Base-by-base conservation (phyloP, 2,113 vertebrate genomes). In the Tragelaphus imberbis region DNA sequence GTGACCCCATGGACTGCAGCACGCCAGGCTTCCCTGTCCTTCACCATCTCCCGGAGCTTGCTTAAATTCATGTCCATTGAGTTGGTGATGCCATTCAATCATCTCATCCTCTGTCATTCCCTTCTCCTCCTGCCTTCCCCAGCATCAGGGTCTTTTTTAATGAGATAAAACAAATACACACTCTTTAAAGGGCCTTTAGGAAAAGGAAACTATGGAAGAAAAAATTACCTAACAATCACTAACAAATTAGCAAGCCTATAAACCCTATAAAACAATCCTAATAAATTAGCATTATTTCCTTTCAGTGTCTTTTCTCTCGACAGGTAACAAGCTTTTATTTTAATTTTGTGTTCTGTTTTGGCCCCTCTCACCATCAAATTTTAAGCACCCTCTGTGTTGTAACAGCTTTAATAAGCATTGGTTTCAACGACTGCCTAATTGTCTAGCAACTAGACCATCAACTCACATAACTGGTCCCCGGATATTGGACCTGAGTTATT, bases 351-450 rank as follows among this genome's bases (percentile, higher is more conserved):
- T 28, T n/a, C 33, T 65, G 21, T 13, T 19, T 80, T n/a, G 10
- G 17, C 63, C 13, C 75, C 33, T 59, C 40, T 88, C 25, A 40
- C 33, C 56, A 17, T 23, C 21, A 51, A 8, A 68, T 14, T 17
- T 68, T 53, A 44, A n/a, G 44, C 3, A 30, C n/a, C 30, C 17
- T 95, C 58, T 55, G 1, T 12, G 44, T 65, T 75, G 44, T 30
- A 65, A 61, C 28, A 85, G 92, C 36, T 30, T 96, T 91, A 86
- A 94, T 80, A 92, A 58, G 75, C 88, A n/a, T 90, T 97, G 59
- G 7, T 49, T 91, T 71, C 58, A 71, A 96, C 21, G 63, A 51
- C 56, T 89, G 87, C 36, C 44, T 92, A 47, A 28, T 58, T 53
- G n/a, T 40, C 82, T 90, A 11, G 21, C 4, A 7, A 36, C 53